These are phyloP conservation scores for Chrosomus eos DNA, from an alignment of 2,797 vertebrate genomes.

Conservation along the genomic window DNA sequence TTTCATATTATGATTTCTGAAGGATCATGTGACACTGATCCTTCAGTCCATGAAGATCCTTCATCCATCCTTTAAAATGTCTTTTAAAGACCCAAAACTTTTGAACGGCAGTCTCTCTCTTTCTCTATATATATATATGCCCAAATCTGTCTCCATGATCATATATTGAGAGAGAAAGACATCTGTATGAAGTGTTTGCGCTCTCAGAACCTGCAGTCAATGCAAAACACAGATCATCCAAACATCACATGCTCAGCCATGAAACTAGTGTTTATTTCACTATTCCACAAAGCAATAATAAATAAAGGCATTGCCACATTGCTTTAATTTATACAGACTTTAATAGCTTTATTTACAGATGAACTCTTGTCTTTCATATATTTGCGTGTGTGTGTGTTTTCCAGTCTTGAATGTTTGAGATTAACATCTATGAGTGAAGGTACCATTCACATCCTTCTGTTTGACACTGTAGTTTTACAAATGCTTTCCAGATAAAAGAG, in stretches of 20 bases:
- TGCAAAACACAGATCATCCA: slow-evolving; percentile 38
- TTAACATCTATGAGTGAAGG: slow-evolving; percentile 73
- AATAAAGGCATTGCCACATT: slow-evolving; percentile 80
- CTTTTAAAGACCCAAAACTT: no score
- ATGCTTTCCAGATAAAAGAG: slow-evolving; percentile 76
- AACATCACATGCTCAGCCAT: slow-evolving; percentile 40
- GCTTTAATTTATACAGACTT: slow-evolving; percentile 97
- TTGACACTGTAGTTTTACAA: slow-evolving; percentile 76
- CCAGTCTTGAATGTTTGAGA: slow-evolving; percentile 85
- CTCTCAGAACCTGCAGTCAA: not conserved
- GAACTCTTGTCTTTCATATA: slow-evolving; percentile 72
- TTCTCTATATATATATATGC: not conserved
- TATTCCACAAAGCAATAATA: slow-evolving; percentile 59
- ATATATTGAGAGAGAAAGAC: not conserved
- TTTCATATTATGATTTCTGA: no score
- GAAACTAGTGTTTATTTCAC: slow-evolving; percentile 54
- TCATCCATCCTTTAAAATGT: no score
- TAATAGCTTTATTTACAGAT: slow-evolving; percentile 99
- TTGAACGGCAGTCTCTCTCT: no score
- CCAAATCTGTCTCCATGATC: not conserved
- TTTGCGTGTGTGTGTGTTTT: slow-evolving; percentile 66
- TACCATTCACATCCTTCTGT: slow-evolving; percentile 25
- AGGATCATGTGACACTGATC: no score
- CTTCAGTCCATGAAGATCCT: no score
- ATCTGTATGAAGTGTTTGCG: not conserved